Evolutionary conservation across 2,113 vertebrate species (phyloP).

Genomic region (Xiphophorus hellerii): DNA sequence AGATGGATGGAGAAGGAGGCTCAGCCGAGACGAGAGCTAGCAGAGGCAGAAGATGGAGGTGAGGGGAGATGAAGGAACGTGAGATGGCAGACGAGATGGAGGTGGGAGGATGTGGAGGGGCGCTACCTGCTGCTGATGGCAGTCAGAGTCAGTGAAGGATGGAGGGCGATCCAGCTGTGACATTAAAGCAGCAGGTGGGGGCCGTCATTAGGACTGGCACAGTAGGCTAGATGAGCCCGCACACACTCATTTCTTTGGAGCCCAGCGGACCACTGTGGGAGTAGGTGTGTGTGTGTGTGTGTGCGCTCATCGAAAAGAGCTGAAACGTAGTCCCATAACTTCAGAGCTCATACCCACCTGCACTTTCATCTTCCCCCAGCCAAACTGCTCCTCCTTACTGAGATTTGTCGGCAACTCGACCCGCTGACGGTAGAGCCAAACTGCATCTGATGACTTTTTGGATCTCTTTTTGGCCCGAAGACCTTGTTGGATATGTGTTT

Average conservation of each 20-base stretch:
- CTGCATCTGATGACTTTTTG: constrained; percentile 59
- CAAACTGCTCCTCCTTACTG: constrained; percentile 34
- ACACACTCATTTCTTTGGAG: constrained; percentile 87
- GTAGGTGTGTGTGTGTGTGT: constrained; percentile 7
- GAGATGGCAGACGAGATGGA: constrained; percentile 48
- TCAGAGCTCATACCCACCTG: constrained; percentile 50
- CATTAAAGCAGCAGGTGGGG: constrained; percentile 99
- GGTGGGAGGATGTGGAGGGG: constrained; percentile 56
- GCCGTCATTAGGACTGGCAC: constrained; percentile 97
- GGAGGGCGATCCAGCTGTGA: constrained; percentile 96
- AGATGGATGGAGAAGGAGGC: constrained; percentile 33
- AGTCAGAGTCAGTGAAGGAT: constrained; percentile 89
- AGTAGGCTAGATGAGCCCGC: constrained; percentile 90
- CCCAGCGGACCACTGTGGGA: constrained; percentile 65
- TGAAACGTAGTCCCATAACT: constrained; percentile 66
- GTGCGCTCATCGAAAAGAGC: constrained; percentile 42
- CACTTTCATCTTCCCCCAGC: constrained; percentile 36
- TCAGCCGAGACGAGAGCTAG: constrained; percentile 37
- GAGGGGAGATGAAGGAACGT: constrained; percentile 47
- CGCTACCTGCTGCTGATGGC: constrained; percentile 80
- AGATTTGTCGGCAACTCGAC: constrained; percentile 21
- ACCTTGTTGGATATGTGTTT: no score
- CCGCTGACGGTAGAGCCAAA: constrained; percentile 48
- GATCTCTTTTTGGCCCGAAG: no score
- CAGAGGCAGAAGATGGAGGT: constrained; percentile 60